Evolutionary conservation across 2,113 vertebrate genomes (phyloP), one percentile per base, ranked within the genome.

Genomic region (Girardinichthys multiradiatus): DNA sequence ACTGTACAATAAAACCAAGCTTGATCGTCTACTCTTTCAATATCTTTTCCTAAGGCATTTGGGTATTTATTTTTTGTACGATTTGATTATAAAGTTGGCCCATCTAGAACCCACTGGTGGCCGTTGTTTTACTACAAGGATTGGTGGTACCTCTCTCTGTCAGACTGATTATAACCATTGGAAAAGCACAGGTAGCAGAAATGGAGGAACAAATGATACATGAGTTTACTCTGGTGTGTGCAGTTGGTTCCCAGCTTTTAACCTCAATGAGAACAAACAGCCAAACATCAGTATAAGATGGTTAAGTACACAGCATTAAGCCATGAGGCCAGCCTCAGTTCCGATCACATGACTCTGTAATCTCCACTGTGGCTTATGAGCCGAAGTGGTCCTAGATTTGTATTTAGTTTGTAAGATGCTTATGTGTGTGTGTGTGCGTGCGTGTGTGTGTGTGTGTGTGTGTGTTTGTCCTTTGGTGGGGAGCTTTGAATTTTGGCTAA

Each of bases 301-400:
- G 42, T 45, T 45, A 45, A 45, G 17, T 17, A 42, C 42, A 33
- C 39, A 54, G 64, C 78, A 35, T 73, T 76, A 81, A 83, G 79
- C 78, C 65, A 39, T 82, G 15, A 89, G 70, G 85, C 82, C 51
- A 57, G 81, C 70, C 77, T 75, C 73, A 59, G 82, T 72, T 85
- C 80, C 57, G 73, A 83, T 91, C 88, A 90, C 76, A 65, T 89
- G 90, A 90, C 78, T 61, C 70, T 26, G 60, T 88, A 88, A 92
- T 82, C 91, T 78, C 64, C 82, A 71, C 61, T 11, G 48, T 66
- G 84, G 87, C 69, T 77, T 83, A 89, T 21, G 57, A 88, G 82
- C 79, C 70, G 79, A 88, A 88, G 82, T 86, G 81, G 79, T 83
- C 84, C 73, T 39, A 70, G 86, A 81, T 89, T 89, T 88, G 81